Evolutionary conservation across 2,888 invertebrate species (phyloP).

Genomic region (Ectemnius lituratus): DNA sequence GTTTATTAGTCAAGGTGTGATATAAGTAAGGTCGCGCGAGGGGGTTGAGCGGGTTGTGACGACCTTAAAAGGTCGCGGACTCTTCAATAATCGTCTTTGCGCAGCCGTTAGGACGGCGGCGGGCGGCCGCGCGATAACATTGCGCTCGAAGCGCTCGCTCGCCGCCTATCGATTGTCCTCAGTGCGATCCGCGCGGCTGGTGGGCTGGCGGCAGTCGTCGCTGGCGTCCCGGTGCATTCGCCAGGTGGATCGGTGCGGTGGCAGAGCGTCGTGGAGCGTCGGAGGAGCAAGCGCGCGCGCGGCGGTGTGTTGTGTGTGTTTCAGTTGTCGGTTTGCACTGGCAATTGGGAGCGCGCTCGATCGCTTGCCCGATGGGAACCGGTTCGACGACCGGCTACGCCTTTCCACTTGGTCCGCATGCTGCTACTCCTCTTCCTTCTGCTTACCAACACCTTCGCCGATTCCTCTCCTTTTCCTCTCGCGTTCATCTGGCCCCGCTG

Average conservation of each 20-base stretch:
- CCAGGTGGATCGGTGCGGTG: too few relatives aligned
- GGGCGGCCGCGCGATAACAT: not conserved
- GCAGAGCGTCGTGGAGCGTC: too few relatives aligned
- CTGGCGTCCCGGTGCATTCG: too few relatives aligned
- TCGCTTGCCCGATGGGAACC: slow-evolving; percentile 54
- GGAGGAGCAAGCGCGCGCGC: not conserved
- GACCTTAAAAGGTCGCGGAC: slow-evolving; percentile 33
- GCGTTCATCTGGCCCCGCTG: slow-evolving; percentile 2
- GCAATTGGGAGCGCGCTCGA: slow-evolving; percentile 59
- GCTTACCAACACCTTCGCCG: slow-evolving; percentile 7
- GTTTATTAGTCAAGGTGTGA: not conserved
- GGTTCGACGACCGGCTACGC: slow-evolving; percentile 61
- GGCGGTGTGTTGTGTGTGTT: slow-evolving; percentile 43
- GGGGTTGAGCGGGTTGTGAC: not conserved
- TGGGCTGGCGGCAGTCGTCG: too few relatives aligned
- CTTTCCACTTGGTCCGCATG: slow-evolving; percentile 19
- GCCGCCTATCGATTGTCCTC: not conserved
- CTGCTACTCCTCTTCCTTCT: not conserved
- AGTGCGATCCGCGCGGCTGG: too few relatives aligned
- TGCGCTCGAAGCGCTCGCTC: not conserved
- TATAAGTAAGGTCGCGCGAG: not conserved
- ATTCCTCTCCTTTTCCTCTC: slow-evolving; percentile 23
- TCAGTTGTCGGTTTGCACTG: slow-evolving; percentile 61
- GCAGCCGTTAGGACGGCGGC: too few relatives aligned
- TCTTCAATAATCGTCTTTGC: slow-evolving; percentile 12